phyloP scores from a whole-genome alignment of 2,888 invertebrate genomes.

The Campoletis raptor region DNA sequence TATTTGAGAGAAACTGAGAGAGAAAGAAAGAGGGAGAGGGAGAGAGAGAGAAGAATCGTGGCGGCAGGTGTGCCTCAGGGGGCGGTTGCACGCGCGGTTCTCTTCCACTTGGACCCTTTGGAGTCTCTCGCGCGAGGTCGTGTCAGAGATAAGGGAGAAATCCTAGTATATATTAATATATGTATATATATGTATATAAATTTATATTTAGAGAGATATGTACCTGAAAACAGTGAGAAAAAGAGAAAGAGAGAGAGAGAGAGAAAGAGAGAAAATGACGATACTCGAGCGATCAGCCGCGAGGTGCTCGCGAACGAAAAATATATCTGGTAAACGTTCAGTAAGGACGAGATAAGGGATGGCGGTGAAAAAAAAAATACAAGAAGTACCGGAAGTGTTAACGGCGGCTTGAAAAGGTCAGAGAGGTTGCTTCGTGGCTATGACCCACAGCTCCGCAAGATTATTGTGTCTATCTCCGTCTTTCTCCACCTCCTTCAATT shows the following conservation, averaged over 20 bases:
- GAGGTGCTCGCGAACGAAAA: slow-evolving; percentile 32
- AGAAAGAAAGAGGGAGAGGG: slow-evolving; percentile 31
- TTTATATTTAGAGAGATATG: neutral
- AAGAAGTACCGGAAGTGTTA: slow-evolving; percentile 69
- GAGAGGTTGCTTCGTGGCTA: slow-evolving; percentile 79
- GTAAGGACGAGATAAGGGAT: slow-evolving; percentile 47
- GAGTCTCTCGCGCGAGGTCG: slow-evolving; percentile 64
- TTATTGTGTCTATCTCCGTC: slow-evolving; percentile 35
- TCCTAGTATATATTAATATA: slow-evolving; percentile 15
- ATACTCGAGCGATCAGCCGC: slow-evolving; percentile 30
- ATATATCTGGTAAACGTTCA: slow-evolving; percentile 51
- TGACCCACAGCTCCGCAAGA: slow-evolving; percentile 78
- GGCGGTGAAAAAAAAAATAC: slow-evolving; percentile 37
- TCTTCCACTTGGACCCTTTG: slow-evolving; percentile 47
- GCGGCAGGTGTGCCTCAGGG: slow-evolving; percentile 73
- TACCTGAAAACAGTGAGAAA: slow-evolving; percentile 7
- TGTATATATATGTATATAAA: neutral
- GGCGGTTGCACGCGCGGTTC: slow-evolving; percentile 65
- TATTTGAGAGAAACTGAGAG: slow-evolving; percentile 7
- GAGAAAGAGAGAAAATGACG: slow-evolving; percentile 21
- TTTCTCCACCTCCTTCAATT: slow-evolving; percentile 14
- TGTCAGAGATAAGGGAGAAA: slow-evolving; percentile 73
- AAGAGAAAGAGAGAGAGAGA: slow-evolving; percentile 2
- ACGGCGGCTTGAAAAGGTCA: slow-evolving; percentile 73
- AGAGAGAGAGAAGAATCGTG: slow-evolving; percentile 49